Evolutionary conservation across 2,113 vertebrate genomes (phyloP).

Genomic region (Cryptotis parvus): DNA sequence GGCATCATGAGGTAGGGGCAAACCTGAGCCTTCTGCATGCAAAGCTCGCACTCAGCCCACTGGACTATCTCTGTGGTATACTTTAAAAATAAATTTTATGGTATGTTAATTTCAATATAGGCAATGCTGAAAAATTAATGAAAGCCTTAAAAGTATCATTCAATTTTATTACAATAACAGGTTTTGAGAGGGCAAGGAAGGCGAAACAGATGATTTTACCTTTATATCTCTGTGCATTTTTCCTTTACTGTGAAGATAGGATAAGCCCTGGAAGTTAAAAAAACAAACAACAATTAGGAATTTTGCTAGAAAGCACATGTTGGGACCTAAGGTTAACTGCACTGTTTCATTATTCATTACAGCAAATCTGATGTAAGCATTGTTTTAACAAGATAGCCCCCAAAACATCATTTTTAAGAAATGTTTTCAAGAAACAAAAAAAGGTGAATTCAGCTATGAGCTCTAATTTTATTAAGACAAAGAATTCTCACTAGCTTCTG

Average conservation of each 20-base stretch:
- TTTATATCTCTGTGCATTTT: conserved; percentile 96
- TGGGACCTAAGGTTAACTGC: background rate
- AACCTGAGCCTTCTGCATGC: no score
- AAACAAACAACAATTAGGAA: conserved; percentile 53
- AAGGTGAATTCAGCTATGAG: background rate
- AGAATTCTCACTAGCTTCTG: conserved; percentile 55
- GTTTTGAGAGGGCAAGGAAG: conserved; percentile 32
- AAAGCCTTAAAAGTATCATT: conserved; percentile 14
- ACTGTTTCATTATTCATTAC: conserved; percentile 37
- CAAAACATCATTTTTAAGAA: background rate
- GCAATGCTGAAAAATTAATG: conserved; percentile 29
- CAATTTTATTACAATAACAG: background rate
- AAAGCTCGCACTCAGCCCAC: background rate
- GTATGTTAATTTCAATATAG: conserved; percentile 32
- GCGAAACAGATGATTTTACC: conserved; percentile 82
- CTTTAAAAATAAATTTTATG: conserved; percentile 12
- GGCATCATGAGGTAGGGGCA: no score
- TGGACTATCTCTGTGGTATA: background rate
- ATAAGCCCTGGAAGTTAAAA: conserved; percentile 88
- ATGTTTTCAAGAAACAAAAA: conserved; percentile 14
- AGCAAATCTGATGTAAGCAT: background rate
- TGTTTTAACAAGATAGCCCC: background rate
- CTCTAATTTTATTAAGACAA: conserved; percentile 49
- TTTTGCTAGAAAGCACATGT: conserved; percentile 37
- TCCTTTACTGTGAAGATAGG: conserved; percentile 94